Conservation (phyloP, 2,888 invertebrate genomes). For the Aethes cnicana region DNA sequence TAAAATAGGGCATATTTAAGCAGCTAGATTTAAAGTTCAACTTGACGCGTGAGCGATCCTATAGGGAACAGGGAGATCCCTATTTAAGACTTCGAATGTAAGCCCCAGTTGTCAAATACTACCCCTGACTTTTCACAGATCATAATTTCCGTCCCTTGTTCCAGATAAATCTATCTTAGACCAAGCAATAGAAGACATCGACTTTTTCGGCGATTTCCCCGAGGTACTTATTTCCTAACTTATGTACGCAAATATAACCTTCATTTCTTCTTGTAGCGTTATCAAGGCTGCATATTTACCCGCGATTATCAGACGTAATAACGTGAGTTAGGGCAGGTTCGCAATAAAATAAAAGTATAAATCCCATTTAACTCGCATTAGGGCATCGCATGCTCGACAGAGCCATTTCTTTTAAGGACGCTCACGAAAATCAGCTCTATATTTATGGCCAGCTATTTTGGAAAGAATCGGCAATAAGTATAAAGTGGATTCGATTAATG, state of each 20-base stretch:
- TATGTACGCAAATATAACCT: too few species aligned
- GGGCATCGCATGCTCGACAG: slow-evolving; percentile 53
- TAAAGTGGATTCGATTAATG: slow-evolving; percentile 58
- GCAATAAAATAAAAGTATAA: slow-evolving; percentile 65
- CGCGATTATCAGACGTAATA: slow-evolving; percentile 58
- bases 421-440: slow-evolving; percentile 68
- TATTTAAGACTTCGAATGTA: too few species aligned
- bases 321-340: slow-evolving; percentile 64
- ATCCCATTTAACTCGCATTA: slow-evolving; percentile 68
- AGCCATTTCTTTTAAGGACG: slow-evolving; percentile 65
- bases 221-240: slow-evolving; percentile 61
- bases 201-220: slow-evolving; percentile 81
- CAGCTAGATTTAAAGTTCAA: too few species aligned
- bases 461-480: slow-evolving; percentile 50
- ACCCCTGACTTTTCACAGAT: too few species aligned
- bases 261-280: slow-evolving; percentile 32
- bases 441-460: slow-evolving; percentile 64
- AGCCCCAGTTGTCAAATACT: too few species aligned
- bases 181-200: slow-evolving; percentile 84
- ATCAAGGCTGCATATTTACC: slow-evolving; percentile 61
- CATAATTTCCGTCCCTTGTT: slow-evolving; percentile 43
- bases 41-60: too few species aligned
- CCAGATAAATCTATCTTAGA: slow-evolving; percentile 86
- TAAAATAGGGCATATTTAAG: too few species aligned
- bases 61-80: too few species aligned